Conservation (phyloP, 2,113 vertebrate genomes). For the Dinomys branickii region DNA sequence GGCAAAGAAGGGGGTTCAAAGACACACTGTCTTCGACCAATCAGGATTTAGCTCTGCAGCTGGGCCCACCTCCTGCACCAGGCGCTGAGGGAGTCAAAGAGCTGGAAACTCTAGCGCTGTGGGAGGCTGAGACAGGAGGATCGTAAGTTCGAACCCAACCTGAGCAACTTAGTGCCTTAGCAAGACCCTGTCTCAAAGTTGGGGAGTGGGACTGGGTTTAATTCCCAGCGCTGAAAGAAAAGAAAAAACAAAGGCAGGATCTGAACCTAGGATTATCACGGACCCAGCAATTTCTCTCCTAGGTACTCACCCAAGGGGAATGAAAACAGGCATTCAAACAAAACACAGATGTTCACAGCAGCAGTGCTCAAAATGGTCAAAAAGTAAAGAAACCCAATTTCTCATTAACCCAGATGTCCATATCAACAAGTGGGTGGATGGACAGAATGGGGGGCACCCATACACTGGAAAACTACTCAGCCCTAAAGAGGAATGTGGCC, state of each 20-base stretch:
- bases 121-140: background rate
- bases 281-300: background rate
- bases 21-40: background rate
- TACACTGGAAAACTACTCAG: background rate
- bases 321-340: background rate
- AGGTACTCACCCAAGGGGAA: background rate
- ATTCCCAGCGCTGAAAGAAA: background rate
- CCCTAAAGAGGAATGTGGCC: background rate
- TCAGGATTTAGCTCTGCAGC: background rate
- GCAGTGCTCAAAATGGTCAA: background rate
- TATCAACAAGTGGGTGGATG: rapidly evolving
- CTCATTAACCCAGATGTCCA: background rate
- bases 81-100: background rate
- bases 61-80: rapidly evolving
- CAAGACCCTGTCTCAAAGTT: background rate
- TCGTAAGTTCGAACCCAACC: background rate
- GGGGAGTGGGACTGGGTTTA: background rate
- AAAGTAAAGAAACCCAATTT: background rate
- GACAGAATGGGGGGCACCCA: background rate
- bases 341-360: background rate
- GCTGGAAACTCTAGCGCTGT: background rate
- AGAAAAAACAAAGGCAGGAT: background rate
- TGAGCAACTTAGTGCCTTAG: background rate
- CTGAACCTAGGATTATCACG: background rate
- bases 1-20: background rate